These are phyloP conservation scores for Strongylocentrotus purpuratus DNA, from an alignment of 35 echinoderm and acorn worm genomes.

Conservation along the genomic window DNA sequence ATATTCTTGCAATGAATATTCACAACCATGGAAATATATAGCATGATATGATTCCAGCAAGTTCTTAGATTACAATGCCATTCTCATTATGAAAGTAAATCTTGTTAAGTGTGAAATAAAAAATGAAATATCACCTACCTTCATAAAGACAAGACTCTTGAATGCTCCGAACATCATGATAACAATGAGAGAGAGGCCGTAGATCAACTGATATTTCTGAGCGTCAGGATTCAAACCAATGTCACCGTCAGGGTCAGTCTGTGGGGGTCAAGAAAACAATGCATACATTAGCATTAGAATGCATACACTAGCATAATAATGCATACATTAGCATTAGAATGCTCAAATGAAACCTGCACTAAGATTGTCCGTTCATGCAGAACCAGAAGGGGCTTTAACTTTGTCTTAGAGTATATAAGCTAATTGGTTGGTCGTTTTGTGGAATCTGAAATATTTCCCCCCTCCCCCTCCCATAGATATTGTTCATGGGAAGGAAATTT, in stretches of 20 bases:
- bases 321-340: too few species aligned
- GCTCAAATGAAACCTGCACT: too few species aligned
- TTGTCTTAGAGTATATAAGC: too few species aligned
- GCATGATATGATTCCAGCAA: background rate
- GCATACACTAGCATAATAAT: background rate
- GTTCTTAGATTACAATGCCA: background rate
- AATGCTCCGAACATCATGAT: constrained; percentile 72
- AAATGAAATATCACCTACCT: constrained; percentile 54
- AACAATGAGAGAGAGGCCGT: constrained; percentile 74
- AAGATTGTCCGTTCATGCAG: too few species aligned
- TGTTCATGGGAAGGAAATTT: too few species aligned
- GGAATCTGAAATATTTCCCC: too few species aligned
- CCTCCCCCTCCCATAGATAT: too few species aligned
- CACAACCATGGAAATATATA: background rate
- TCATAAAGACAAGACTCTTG: constrained; percentile 89
- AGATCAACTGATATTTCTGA: constrained; percentile 73
- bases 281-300: background rate
- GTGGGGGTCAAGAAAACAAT: background rate
- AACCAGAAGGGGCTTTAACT: too few species aligned
- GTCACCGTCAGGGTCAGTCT: background rate
- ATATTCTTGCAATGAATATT: too few species aligned
- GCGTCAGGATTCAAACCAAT: background rate
- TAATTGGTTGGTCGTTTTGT: too few species aligned
- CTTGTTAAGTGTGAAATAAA: background rate
- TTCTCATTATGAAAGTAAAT: background rate